Percentiles rank a stretch among this genome's conserved stretches.
These are phyloP conservation scores for Poecilus cupreus DNA, from an alignment of 2,888 invertebrate species.

Conservation along the genomic window DNA sequence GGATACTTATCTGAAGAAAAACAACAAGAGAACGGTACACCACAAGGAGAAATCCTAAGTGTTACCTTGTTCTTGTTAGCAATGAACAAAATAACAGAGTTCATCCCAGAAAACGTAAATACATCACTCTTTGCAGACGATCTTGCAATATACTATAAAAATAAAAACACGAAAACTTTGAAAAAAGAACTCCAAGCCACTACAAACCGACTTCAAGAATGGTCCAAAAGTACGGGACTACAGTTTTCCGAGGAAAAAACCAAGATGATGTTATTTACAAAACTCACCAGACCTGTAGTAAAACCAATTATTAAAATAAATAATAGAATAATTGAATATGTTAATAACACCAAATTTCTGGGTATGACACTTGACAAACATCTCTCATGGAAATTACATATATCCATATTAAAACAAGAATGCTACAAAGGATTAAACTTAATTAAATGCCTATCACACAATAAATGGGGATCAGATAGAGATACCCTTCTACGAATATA, in stretches of 20 bases:
- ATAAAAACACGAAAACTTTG: not conserved
- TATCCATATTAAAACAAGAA: not conserved
- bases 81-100: not conserved
- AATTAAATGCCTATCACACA: not conserved
- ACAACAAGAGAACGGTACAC: too few species aligned
- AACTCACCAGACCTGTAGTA: not conserved
- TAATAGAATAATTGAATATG: not conserved
- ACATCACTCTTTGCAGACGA: not conserved
- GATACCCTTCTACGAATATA: not conserved
- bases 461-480: too few species aligned
- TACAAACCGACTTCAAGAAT: not conserved
- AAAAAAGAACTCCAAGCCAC: not conserved
- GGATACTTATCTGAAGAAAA: too few species aligned
- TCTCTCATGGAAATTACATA: not conserved
- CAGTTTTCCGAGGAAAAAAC: not conserved
- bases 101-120: not conserved
- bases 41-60: too few species aligned
- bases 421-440: not conserved
- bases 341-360: too few species aligned
- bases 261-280: not conserved
- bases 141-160: not conserved
- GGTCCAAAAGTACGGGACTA: not conserved
- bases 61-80: not conserved
- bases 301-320: not conserved
- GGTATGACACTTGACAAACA: not conserved